Conservation (phyloP, 1,140 invertebrate genomes). For the Andrena cerasifolii region DNA sequence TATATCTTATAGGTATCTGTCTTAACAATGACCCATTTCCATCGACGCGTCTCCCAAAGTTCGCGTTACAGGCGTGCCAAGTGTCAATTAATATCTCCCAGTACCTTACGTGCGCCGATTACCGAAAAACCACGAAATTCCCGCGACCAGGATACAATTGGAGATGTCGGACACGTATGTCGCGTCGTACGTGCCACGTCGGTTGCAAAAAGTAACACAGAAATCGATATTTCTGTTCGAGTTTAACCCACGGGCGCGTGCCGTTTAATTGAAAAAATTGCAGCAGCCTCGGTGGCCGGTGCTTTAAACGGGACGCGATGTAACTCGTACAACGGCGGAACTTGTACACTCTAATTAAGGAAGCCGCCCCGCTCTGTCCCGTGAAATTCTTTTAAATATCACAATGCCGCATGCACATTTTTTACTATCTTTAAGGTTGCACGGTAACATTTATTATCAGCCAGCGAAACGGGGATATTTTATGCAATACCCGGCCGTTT, state of each 20-base stretch:
- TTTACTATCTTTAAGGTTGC: background rate
- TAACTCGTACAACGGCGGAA: background rate
- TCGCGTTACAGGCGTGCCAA: background rate
- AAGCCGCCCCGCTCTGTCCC: background rate
- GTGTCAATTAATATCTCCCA: slow-evolving; percentile 7
- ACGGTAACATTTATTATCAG: background rate
- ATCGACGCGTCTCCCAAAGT: background rate
- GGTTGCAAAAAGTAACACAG: background rate
- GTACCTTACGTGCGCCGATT: background rate
- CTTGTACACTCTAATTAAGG: background rate
- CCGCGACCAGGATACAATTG: background rate
- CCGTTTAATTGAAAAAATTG: background rate
- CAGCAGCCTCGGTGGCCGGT: too few species aligned
- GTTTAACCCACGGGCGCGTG: background rate
- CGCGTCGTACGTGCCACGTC: background rate
- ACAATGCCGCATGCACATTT: background rate
- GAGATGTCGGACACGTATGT: slow-evolving; percentile 7
- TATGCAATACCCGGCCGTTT: background rate
- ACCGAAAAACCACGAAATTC: background rate
- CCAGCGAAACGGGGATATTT: background rate
- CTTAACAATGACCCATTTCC: slow-evolving; percentile 23
- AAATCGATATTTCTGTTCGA: background rate
- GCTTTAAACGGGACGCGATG: background rate
- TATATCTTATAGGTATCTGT: too few species aligned
- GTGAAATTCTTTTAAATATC: background rate